Base-by-base conservation (phyloP, 2,797 vertebrate species). In the Eupleurogrammus muticus region DNA sequence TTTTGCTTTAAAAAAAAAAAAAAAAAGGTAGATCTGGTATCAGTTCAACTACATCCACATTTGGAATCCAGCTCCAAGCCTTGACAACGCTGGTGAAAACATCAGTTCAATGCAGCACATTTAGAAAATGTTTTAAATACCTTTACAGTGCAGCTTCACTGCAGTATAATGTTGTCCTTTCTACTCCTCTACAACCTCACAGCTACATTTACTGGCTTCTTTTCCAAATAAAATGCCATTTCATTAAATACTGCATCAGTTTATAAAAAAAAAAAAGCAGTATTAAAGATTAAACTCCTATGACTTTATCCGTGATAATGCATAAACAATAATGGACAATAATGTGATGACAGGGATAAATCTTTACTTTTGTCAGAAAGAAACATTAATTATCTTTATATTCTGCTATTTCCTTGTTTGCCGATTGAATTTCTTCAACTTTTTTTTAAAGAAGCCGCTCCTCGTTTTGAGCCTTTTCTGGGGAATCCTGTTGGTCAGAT, bases 401-500 rank as follows among this genome's bases (percentile, higher is more conserved):
- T 9, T 4, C 0, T 9, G 19, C 1, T 23, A 28, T 24, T 51
- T 12, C n/a, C 24, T 24, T 0, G 23, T 66, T 1, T 66, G 10
- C 53, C 49, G 40, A 28, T 23, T 21, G 50, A 24, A 73, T 63
- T 64, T 32, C 44, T 24, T 72, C 38, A 71, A 72, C 50, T 38
- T 80, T 14, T 28, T 28, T n/a, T n/a, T n/a, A n/a, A 74, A 49
- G 28, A 40, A 20, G 52, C 51, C 69, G 36, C 57, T 70, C 23
- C 66, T 70, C 53, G 35, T n/a, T 36, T 9, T 6, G 19, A 16
- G 21, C 32, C 36, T 52, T 59, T 54, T n/a, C n/a, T 76, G 50
- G 19, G 73, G 63, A 84, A 77, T 71, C 63, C 46, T 56, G 35
- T 65, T 61, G 58, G 56, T 66, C 57, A 70, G 64, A 83, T 80